Base-by-base conservation (phyloP, 2,797 vertebrate species). In the Syngnathus rostellatus region DNA sequence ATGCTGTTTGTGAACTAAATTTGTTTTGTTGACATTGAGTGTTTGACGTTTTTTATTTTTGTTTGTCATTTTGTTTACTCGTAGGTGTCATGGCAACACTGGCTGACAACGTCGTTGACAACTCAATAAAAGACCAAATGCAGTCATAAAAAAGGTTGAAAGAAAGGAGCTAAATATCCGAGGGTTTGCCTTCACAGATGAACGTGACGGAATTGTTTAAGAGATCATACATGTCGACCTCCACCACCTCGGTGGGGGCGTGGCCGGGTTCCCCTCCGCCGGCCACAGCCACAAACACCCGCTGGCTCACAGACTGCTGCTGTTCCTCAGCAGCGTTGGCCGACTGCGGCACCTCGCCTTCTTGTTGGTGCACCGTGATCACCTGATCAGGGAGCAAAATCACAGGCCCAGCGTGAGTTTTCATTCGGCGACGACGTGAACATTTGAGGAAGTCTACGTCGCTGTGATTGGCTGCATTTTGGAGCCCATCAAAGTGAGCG, bases 211-310 rank as follows among this genome's bases (percentile, higher is more conserved):
- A 92, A 19, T 84, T 93, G 55, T 89, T 91, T 68, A 94, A 87
- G 53, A 94, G 83, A 39, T 94, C 92, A 19, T 94, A 92, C 90
- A 93, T 73, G 14, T 92, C 92, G 73, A 93, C 91, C 0, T 92
- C 86, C 79, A 96, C 88, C 38, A 94, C 87, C 72, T 92, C 90
- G 0, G 88, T 81, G 6, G 84, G 72, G 14, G 75, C 9, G n/a
- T 83, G 72, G 0, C 72, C 75, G 23, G 23, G 23, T 17, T 73
- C 74, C 6, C 86, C 85, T 7, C 88, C 79, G 58, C 92, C 87
- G 0, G 90, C 85, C 70, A 96, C 76, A 0, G 83, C 83, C 71
- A 94, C 90, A 19, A 93, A 92, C 76, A 97, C 89, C 78, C 89
- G 93, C 67, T 91, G 92, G 0, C 0, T 77, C 80, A 74, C 70